A percentile compares a stretch with the other conserved stretches of the same genome.
Conservation (phyloP, 2,888 invertebrate species). For the Nephrotoma appendiculata region DNA sequence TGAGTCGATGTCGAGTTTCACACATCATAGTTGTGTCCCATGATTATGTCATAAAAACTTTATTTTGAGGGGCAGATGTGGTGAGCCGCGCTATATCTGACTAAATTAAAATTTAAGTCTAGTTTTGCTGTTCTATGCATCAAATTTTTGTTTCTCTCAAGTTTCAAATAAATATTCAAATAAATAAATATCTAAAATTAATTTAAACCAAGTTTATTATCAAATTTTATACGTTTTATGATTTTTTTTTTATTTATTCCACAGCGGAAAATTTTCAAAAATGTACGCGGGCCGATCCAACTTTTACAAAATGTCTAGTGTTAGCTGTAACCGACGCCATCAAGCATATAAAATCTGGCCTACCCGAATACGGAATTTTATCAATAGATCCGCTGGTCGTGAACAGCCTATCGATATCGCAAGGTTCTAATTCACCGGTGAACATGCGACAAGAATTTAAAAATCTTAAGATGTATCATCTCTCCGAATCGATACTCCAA, state of each 20-base stretch:
- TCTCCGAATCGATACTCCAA: constrained; percentile 42
- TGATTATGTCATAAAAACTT: no score
- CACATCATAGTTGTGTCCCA: no score
- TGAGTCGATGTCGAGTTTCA: no score
- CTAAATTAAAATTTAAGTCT: no score
- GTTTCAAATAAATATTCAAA: no score
- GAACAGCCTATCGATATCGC: constrained; percentile 39
- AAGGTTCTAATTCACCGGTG: constrained; percentile 45
- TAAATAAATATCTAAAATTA: no score
- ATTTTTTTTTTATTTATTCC: constrained; percentile 16
- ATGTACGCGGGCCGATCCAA: constrained; percentile 39
- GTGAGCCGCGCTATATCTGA: no score
- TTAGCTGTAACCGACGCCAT: constrained; percentile 41
- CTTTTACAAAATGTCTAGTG: constrained; percentile 43
- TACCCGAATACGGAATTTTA: constrained; percentile 39
- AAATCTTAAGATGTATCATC: constrained; percentile 48
- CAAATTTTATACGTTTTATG: no score
- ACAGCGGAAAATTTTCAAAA: constrained; percentile 41
- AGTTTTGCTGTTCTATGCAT: no score
- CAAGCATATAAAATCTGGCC: constrained; percentile 32
- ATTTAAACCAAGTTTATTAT: no score
- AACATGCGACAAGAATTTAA: constrained; percentile 50
- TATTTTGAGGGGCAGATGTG: no score
- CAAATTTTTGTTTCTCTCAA: no score
- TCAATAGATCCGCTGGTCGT: constrained; percentile 46